phyloP scores from a whole-genome alignment of 2,797 vertebrate species.

The Acanthornis magna region DNA sequence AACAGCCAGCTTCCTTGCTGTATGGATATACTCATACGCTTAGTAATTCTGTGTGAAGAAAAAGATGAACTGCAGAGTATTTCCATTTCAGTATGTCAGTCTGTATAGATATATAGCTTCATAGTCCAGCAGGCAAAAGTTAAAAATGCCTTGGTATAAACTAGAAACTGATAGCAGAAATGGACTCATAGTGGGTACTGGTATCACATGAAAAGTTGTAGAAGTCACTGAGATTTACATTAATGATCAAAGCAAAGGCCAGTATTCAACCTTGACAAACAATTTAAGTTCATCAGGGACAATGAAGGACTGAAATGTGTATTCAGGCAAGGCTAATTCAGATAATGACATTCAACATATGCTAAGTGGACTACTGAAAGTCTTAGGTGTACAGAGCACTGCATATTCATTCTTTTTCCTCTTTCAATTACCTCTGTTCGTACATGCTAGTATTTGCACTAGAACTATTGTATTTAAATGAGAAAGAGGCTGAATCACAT shows the following conservation, averaged over 20 bases:
- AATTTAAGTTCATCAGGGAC: neutral
- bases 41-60: neutral
- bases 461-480: neutral
- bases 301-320: neutral
- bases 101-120: neutral
- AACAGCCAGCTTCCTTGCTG: neutral
- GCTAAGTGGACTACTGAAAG: neutral
- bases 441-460: neutral
- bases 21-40: neutral
- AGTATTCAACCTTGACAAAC: neutral
- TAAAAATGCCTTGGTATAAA: neutral
- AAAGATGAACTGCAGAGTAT: neutral
- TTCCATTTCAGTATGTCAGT: neutral
- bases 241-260: neutral
- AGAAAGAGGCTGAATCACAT: neutral
- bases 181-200: neutral
- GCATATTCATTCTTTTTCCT: neutral
- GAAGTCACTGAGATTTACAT: neutral
- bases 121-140: neutral
- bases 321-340: neutral
- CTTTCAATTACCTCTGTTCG: neutral
- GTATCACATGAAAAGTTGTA: neutral
- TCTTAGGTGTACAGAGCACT: neutral
- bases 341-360: neutral
- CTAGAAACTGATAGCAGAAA: neutral